These are phyloP conservation scores for Lasioglossum morio DNA, from an alignment of 2,888 invertebrate genomes.

Conservation along the genomic window DNA sequence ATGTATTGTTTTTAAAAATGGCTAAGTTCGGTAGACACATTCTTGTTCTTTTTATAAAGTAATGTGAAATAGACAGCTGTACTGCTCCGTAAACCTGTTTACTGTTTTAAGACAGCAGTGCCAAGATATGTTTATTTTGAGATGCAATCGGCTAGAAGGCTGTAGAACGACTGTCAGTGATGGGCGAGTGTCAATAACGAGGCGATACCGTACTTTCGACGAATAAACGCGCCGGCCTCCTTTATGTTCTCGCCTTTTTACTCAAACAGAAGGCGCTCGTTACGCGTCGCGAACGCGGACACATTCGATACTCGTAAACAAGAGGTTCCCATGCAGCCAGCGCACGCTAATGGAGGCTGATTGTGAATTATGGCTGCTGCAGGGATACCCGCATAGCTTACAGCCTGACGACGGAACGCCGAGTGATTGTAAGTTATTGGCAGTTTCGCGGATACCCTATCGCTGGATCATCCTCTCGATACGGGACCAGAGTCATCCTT, in stretches of 20 bases:
- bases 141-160: not conserved
- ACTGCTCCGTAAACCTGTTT: no score
- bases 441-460: slow-evolving; percentile 36
- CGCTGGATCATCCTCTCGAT: not conserved
- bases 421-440: slow-evolving; percentile 59
- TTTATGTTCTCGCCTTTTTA: not conserved
- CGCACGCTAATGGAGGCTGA: slow-evolving; percentile 49
- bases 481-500: not conserved
- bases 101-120: no score
- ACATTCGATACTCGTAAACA: slow-evolving; percentile 41
- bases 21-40: no score
- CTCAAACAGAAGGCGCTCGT: not conserved
- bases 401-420: slow-evolving; percentile 36
- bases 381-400: slow-evolving; percentile 49
- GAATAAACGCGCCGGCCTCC: not conserved
- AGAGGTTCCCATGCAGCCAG: slow-evolving; percentile 41
- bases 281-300: slow-evolving; percentile 2
- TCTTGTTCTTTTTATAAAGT: no score
- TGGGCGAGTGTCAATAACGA: not conserved
- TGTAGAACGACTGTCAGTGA: not conserved
- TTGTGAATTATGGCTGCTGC: slow-evolving; percentile 52
- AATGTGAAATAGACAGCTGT: no score
- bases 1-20: no score
- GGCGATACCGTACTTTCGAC: not conserved
- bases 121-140: not conserved